Evolutionary conservation across 2,888 invertebrate species (phyloP), one percentile per base, ranked within the genome.

Genomic region (Cheilosia variabilis): DNA sequence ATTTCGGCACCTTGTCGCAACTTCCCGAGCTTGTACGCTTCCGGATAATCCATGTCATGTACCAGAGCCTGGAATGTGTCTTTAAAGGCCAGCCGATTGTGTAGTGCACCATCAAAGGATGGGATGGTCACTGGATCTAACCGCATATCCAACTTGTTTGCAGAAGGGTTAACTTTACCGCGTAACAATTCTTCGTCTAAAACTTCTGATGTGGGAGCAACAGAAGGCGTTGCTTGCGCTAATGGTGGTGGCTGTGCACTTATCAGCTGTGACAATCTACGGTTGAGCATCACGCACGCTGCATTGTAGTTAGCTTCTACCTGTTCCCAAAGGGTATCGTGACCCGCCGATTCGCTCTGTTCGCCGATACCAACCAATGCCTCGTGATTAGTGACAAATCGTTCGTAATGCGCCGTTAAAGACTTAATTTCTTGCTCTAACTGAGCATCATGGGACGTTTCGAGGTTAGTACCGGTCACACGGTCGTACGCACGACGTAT

Each of bases 21-120:
- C 43, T 65, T 37, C 71, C 79, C 62, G 17, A 77, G 62, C 24
- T 76, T 82, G 41, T 68, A 82, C 34, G 73, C 65, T 45, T 78
- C 92, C 22, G 62, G 68, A 57, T 82, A 55, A n/a, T 68, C 55
- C n/a, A 9, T 13, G 4, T 37, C 10, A 19, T 69, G 69, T 7
- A 78, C 69, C 55, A 78, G 17, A 13, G 62, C 71, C n/a, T 81
- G 37, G 41, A 62, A 62, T 4, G 77, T 55, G 31, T 77, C 72
- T 50, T 73, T 31, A 6, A 31, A 31, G 31, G 31, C 19, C 6
- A 31, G 31, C 31, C 7, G 6, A 6, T 31, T 31, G 31, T 31
- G 31, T 31, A 31, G 6, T 31, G 31, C 6, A 1, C 31, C 31
- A 31, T 31, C 31, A 31, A 31, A 31, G 31, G 31, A 31, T 73